These are phyloP conservation scores for Zenarchopterus dispar DNA, from an alignment of 2,797 vertebrate species.

Conservation along the genomic window DNA sequence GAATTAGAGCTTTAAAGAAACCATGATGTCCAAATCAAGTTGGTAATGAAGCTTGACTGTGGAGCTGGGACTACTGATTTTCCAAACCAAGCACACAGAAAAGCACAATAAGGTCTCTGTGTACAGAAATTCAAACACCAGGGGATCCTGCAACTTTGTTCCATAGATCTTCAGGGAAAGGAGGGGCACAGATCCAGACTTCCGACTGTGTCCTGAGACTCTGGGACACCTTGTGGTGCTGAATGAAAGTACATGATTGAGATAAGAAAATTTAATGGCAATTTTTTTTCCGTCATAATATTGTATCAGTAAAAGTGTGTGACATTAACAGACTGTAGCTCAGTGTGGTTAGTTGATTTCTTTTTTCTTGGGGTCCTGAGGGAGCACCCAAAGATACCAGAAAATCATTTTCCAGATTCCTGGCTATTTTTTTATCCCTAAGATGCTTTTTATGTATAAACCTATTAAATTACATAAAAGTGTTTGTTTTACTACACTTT, in stretches of 20 bases:
- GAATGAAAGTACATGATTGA: conserved; percentile 20
- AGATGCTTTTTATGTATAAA: too few species aligned
- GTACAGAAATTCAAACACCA: conserved; percentile 37
- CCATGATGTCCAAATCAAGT: conserved; percentile 21
- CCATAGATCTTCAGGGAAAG: conserved; percentile 37
- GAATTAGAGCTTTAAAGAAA: conserved; percentile 15
- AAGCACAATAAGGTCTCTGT: conserved; percentile 54
- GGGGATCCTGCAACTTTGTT: conserved; percentile 50
- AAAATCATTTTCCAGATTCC: too few species aligned
- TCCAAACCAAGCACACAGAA: conserved; percentile 39
- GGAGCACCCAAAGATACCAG: too few species aligned
- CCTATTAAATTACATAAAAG: too few species aligned
- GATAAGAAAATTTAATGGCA: neutral
- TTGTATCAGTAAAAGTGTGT: too few species aligned
- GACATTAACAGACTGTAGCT: too few species aligned
- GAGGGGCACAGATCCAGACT: conserved; percentile 19
- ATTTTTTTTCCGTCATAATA: too few species aligned
- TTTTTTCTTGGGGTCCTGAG: too few species aligned
- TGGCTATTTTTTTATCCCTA: too few species aligned
- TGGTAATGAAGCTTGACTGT: conserved; percentile 11
- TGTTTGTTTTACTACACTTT: too few species aligned
- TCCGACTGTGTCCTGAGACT: conserved; percentile 28
- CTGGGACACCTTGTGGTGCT: conserved; percentile 56
- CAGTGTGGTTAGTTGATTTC: too few species aligned
- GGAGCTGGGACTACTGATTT: conserved; percentile 24